A percentile compares a stretch with the other conserved stretches of the same genome.
Evolutionary conservation across 2,888 invertebrate species (phyloP).

Genomic region (Tridacna crocea): DNA sequence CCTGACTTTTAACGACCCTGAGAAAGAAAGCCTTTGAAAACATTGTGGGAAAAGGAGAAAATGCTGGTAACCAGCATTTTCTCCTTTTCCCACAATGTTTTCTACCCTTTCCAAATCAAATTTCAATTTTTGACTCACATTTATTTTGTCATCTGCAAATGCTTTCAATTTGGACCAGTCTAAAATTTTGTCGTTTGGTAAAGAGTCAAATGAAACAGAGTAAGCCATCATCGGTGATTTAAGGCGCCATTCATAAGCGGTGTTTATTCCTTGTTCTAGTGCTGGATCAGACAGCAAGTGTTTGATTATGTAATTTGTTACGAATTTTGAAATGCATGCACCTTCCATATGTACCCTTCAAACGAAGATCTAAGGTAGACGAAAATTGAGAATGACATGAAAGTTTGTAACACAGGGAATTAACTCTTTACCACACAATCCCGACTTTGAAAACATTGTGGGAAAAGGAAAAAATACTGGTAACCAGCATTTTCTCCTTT

Average conservation of each 20-base stretch:
- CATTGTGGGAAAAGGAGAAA: slow-evolving; percentile 3
- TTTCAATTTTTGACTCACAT: too few relatives aligned
- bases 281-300: slow-evolving; percentile 35
- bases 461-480: background rate
- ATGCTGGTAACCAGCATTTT: background rate
- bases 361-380: slow-evolving; percentile 19
- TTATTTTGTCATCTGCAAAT: too few relatives aligned
- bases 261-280: slow-evolving; percentile 47
- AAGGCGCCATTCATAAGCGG: slow-evolving; percentile 58
- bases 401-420: slow-evolving; percentile 19
- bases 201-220: slow-evolving; percentile 40
- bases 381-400: slow-evolving; percentile 24
- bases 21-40: background rate
- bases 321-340: slow-evolving; percentile 33
- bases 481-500: background rate
- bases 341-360: slow-evolving; percentile 30
- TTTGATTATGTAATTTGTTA: slow-evolving; percentile 42
- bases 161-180: too few relatives aligned
- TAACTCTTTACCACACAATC: background rate
- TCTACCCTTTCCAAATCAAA: background rate
- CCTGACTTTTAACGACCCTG: too few relatives aligned
- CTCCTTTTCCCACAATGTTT: background rate
- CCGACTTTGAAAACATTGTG: slow-evolving; percentile 1
- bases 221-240: slow-evolving; percentile 51
- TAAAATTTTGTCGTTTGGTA: background rate